Base-by-base conservation (phyloP, 1,140 invertebrate species). In the Gonioctena quinquepunctata region DNA sequence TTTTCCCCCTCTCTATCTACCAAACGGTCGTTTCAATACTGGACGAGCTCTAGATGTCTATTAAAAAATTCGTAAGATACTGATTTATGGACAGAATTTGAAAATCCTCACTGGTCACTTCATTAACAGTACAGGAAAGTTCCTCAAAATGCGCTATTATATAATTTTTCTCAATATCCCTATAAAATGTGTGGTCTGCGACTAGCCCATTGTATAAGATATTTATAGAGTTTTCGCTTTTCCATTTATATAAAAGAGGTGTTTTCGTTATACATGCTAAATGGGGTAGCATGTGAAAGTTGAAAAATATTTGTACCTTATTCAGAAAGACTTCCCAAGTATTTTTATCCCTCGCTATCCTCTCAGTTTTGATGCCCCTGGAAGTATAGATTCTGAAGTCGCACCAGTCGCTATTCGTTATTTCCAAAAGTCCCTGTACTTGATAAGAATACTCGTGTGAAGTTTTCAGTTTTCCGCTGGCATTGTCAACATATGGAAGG, bases 401-500 rank as follows among this genome's bases (percentile, higher is more conserved):
- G 21, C 63, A 66, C 49, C 49, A 66, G n/a, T 52, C 13, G 4
- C 63, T 66, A 26, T 66, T 52, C 0, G 48, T 25, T 21, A 66
- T 54, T n/a, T 66, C 49, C 0, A 66, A 13, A 23, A 66, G 50
- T 7, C 70, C 66, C 56, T 71, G 66, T 8, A 71, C 50, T 54
- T 69, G 66, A 26, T 25, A 60, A 69, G n/a, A 68, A 42, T 71
- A 71, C 13, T 54, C 25, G 13, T 61, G 56, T 5, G 49, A 50
- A 18, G 16, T 21, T 48, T 56, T 56, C 0, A 66, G 50, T 7
- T 42, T 54, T 22, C 26, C 50, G 7, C 2, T 27, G 18, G 2
- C 16, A 3, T 57, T 1, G 6, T 50, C 1, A 22, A n/a, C 56
- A 33, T 28, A 16, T 18, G 8, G n/a, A 2, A 26, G 18, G n/a